Conservation (phyloP, 1,140 invertebrate species). For the Papilio helenus region DNA sequence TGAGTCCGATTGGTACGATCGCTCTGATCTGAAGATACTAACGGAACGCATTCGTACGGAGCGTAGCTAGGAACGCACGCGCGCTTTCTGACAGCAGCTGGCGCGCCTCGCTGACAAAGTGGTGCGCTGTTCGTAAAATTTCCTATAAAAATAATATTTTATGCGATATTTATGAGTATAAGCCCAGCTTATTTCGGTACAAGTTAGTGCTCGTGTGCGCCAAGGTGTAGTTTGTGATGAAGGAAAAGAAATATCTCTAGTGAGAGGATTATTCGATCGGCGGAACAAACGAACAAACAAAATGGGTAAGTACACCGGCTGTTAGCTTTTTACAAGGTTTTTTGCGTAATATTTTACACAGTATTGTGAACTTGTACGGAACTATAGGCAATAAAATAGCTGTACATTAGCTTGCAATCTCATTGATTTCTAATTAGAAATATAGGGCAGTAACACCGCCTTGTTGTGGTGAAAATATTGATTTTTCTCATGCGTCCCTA, state of each 20-base stretch:
- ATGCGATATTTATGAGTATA: slow-evolving; percentile 46
- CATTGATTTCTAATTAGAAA: slow-evolving; percentile 45
- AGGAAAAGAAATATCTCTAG: slow-evolving; percentile 54
- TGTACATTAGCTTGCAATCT: not conserved
- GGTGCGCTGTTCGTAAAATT: slow-evolving; percentile 21
- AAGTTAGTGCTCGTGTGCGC: slow-evolving; percentile 56
- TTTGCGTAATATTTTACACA: slow-evolving; percentile 40
- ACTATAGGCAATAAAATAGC: not conserved
- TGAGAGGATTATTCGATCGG: slow-evolving; percentile 50
- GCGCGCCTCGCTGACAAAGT: slow-evolving; percentile 26
- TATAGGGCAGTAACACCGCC: slow-evolving; percentile 19
- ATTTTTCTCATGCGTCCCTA: slow-evolving; percentile 71
- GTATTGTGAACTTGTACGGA: not conserved
- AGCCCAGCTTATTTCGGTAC: slow-evolving; percentile 41
- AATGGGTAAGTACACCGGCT: slow-evolving; percentile 76
- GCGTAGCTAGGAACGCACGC: slow-evolving; percentile 65
- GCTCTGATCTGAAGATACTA: slow-evolving; percentile 35
- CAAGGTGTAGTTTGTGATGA: slow-evolving; percentile 63
- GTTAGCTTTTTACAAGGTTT: slow-evolving; percentile 46
- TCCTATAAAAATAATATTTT: slow-evolving; percentile 49
- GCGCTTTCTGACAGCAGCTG: slow-evolving; percentile 64
- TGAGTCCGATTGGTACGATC: slow-evolving; percentile 38
- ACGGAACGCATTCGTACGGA: slow-evolving; percentile 50
- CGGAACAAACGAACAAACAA: slow-evolving; percentile 53
- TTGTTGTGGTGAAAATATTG: slow-evolving; percentile 72